Evolutionary conservation across 2,888 invertebrate genomes (phyloP).

Genomic region (Flexamia atlantica): DNA sequence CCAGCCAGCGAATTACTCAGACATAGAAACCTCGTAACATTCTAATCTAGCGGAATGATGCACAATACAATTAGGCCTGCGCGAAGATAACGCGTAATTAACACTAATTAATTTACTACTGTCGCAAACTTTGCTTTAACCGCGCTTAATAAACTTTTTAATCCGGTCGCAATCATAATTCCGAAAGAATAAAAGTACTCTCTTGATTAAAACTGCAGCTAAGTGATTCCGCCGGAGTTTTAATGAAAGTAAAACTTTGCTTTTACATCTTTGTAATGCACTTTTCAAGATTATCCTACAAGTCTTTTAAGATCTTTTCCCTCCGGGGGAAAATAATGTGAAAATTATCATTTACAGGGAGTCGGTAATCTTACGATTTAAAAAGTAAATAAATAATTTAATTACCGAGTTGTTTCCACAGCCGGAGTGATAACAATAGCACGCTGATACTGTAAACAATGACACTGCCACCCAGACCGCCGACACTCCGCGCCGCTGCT

Average conservation of each 20-base stretch:
- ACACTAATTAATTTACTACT: constrained; percentile 55
- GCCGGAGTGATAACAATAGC: constrained; percentile 6
- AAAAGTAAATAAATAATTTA: not conserved
- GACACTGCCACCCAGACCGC: constrained; percentile 10
- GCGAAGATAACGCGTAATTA: constrained; percentile 49
- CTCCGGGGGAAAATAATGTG: too few relatives aligned
- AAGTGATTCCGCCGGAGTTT: constrained; percentile 6
- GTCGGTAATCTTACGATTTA: not conserved
- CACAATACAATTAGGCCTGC: constrained; percentile 36
- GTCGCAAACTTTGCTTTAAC: constrained; percentile 40
- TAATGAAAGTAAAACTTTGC: constrained; percentile 30
- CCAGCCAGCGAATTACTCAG: constrained; percentile 26
- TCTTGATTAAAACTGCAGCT: constrained; percentile 33
- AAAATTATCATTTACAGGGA: too few relatives aligned
- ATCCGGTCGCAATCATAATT: constrained; percentile 36
- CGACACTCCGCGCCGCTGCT: not conserved
- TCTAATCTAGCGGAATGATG: constrained; percentile 38
- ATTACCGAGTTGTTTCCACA: constrained; percentile 15
- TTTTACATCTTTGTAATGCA: constrained; percentile 17
- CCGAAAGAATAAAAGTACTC: constrained; percentile 15
- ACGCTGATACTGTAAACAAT: constrained; percentile 50
- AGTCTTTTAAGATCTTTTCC: too few relatives aligned
- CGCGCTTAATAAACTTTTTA: constrained; percentile 48
- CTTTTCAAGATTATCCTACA: not conserved
- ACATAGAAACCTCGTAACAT: constrained; percentile 15